phyloP scores from a whole-genome alignment of 2,113 vertebrate species.

The Plestiodon gilberti region DNA sequence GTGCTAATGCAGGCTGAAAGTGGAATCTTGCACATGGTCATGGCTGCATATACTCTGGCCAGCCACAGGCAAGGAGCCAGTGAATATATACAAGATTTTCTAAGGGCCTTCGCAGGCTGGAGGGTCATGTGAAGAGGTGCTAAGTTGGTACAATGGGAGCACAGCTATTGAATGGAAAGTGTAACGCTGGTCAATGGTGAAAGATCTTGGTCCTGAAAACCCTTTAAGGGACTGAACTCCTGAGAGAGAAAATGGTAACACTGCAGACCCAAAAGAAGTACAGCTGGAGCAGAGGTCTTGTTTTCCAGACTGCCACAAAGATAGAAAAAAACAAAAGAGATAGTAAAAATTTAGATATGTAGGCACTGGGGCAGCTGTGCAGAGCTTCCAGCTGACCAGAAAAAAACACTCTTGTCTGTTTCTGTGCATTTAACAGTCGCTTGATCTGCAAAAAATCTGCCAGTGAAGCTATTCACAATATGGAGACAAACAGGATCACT shows the following conservation, averaged over 20 bases:
- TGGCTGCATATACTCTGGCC: not conserved
- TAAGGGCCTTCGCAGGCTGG: not conserved
- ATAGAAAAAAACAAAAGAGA: not conserved
- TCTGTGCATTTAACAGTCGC: not conserved
- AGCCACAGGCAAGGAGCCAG: not conserved
- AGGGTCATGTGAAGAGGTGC: not conserved
- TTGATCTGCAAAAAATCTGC: not conserved
- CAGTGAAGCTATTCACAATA: not conserved
- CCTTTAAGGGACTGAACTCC: not conserved
- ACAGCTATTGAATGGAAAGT: constrained; percentile 46
- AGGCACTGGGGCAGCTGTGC: not conserved
- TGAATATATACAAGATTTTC: not conserved
- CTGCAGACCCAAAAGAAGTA: constrained; percentile 29
- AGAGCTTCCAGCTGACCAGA: not conserved
- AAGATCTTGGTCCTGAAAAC: not conserved
- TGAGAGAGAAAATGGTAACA: constrained; percentile 1
- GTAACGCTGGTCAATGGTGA: constrained; percentile 41
- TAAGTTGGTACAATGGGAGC: not conserved
- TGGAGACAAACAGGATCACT: not conserved
- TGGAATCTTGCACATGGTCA: not conserved
- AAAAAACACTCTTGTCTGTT: not conserved
- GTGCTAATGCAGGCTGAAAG: not conserved
- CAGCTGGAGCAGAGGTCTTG: not conserved
- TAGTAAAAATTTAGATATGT: not conserved
- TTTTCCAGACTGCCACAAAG: constrained; percentile 3